Evolutionary conservation across 1,140 invertebrate genomes (phyloP).

Genomic region (Metopolophium dirhodum): DNA sequence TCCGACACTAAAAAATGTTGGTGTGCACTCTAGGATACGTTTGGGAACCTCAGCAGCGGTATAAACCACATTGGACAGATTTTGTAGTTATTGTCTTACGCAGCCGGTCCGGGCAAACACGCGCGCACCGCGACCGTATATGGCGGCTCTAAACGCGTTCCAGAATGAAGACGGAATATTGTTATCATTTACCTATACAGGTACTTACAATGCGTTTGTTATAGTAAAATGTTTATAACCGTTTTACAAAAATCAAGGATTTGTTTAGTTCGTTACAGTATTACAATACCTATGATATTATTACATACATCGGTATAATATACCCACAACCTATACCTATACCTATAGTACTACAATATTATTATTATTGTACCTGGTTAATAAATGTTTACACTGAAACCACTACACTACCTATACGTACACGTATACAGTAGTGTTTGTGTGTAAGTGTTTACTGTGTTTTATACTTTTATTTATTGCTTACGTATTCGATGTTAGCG

Average conservation of each 20-base stretch:
- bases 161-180: neutral
- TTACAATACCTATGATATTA: neutral
- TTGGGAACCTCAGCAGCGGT: neutral
- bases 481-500: slow-evolving; percentile 66
- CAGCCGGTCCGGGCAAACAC: neutral
- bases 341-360: neutral
- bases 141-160: neutral
- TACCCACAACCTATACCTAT: neutral
- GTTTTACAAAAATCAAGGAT: neutral
- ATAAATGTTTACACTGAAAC: neutral
- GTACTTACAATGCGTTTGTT: neutral
- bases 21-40: neutral
- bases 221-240: neutral
- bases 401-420: neutral
- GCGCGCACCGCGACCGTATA: neutral
- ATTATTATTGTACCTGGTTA: neutral
- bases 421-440: neutral
- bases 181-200: neutral
- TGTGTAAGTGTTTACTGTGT: neutral
- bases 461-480: slow-evolving; percentile 60
- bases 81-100: neutral
- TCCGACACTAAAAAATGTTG: neutral
- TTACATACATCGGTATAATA: neutral
- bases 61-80: neutral
- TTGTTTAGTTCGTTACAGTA: neutral